phyloP scores from a whole-genome alignment of 2,113 vertebrate genomes.

The Mustelus asterias region DNA sequence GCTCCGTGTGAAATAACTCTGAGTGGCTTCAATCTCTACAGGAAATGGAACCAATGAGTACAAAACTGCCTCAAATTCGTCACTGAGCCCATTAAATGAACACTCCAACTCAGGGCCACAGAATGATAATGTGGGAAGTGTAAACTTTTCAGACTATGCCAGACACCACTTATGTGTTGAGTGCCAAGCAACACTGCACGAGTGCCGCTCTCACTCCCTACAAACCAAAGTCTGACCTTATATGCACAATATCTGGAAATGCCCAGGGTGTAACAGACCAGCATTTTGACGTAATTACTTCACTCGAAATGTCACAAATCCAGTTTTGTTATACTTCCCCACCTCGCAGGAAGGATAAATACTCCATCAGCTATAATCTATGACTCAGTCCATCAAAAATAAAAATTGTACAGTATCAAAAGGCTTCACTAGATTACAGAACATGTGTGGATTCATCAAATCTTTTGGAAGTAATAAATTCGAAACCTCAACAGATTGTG shows the following conservation, averaged over 20 bases:
- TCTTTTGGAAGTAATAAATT: background rate
- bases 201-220: background rate
- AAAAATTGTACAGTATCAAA: background rate
- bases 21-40: background rate
- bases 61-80: background rate
- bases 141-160: background rate
- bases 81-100: background rate
- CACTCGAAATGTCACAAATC: background rate
- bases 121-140: background rate
- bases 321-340: background rate
- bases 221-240: background rate
- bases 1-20: background rate
- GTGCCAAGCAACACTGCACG: background rate
- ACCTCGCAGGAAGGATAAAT: background rate
- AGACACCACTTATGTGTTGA: background rate
- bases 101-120: background rate
- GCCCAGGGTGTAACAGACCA: background rate
- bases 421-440: background rate
- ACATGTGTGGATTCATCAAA: background rate
- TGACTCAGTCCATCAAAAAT: background rate
- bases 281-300: background rate
- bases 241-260: conserved; percentile 6
- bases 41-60: background rate
- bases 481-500: background rate
- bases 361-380: background rate